These are phyloP conservation scores for Sus cebifrons DNA, from an alignment of 2,797 vertebrate species.

Conservation along the genomic window DNA sequence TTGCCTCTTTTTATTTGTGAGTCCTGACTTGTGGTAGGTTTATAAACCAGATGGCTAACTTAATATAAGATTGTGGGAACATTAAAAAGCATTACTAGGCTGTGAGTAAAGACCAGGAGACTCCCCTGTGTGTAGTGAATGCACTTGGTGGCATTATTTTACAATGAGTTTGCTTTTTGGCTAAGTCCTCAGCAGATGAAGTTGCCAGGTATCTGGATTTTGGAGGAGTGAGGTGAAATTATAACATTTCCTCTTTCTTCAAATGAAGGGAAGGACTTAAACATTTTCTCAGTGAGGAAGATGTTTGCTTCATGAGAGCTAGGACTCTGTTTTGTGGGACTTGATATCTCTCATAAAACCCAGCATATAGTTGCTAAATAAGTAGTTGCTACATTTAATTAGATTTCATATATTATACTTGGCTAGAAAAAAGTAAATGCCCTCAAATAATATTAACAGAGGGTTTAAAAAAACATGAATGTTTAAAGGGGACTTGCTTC, in stretches of 20 bases:
- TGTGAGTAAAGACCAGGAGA: not conserved
- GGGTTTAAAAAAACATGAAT: not conserved
- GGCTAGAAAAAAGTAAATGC: not conserved
- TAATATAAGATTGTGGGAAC: not conserved
- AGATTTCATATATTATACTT: not conserved
- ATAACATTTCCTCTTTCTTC: not conserved
- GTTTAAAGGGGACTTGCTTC: not conserved
- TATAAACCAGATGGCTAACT: not conserved
- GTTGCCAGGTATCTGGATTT: not conserved
- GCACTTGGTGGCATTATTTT: not conserved
- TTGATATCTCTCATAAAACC: not conserved
- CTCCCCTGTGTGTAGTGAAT: fast-evolving
- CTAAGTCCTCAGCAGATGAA: not conserved
- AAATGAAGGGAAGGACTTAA: not conserved
- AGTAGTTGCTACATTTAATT: not conserved
- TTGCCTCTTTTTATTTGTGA: not conserved
- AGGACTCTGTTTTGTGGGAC: not conserved
- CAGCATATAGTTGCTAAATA: not conserved
- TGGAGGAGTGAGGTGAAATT: not conserved
- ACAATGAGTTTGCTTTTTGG: not conserved
- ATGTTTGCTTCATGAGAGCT: not conserved
- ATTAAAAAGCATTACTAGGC: not conserved
- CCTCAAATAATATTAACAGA: not conserved
- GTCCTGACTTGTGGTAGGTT: not conserved
- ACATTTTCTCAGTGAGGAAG: not conserved